Evolutionary conservation across 1,140 invertebrate genomes (phyloP).

Genomic region (Lordiphosa collinella): DNA sequence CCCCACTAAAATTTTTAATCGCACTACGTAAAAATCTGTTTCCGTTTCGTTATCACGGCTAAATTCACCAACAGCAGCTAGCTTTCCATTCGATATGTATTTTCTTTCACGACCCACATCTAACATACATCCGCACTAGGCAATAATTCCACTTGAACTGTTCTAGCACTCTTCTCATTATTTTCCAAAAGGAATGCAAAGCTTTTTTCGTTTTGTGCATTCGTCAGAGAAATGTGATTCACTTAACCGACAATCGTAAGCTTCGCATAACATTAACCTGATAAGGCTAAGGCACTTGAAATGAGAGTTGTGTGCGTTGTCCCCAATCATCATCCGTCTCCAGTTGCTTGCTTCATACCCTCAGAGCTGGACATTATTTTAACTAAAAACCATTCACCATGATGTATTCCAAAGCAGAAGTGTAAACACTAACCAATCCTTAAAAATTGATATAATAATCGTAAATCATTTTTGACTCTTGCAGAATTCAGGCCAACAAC

Average conservation of each 20-base stretch:
- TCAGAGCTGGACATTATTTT: conserved; percentile 16
- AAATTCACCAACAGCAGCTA: no score
- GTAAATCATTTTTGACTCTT: conserved; percentile 7
- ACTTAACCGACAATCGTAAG: conserved; percentile 27
- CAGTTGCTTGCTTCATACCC: conserved; percentile 37
- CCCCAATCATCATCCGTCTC: conserved; percentile 17
- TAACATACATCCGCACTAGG: conserved; percentile 19
- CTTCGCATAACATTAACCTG: conserved; percentile 3
- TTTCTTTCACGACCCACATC: no score
- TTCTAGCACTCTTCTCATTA: conserved; percentile 1
- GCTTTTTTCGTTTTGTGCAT: conserved; percentile 36
- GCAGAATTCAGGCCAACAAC: conserved; percentile 68
- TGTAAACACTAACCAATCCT: conserved; percentile 38
- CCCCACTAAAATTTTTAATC: no score
- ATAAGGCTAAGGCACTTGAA: conserved; percentile 27
- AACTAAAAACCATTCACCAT: conserved; percentile 24
- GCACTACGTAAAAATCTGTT: no score
- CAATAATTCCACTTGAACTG: conserved; percentile 38
- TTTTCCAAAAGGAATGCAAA: conserved; percentile 42
- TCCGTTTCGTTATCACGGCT: no score
- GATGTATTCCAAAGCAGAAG: conserved; percentile 70
- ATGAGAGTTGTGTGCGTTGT: background rate
- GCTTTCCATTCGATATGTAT: no score
- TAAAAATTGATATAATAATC: background rate
- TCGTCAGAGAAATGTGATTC: conserved; percentile 65